Base-by-base conservation (phyloP, 1,140 invertebrate genomes). In the Antheraea pernyi region DNA sequence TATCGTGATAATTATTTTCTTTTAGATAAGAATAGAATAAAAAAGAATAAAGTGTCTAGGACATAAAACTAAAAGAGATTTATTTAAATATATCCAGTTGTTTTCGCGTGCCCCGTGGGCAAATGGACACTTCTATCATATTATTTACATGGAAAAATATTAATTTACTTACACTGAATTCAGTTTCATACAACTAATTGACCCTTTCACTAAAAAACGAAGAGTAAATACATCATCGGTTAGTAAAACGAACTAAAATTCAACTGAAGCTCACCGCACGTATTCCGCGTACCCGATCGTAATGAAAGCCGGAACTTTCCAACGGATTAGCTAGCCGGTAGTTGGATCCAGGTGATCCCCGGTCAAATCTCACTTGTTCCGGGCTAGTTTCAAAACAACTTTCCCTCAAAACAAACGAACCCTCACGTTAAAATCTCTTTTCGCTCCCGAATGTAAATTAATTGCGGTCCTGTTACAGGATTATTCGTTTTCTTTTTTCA, bases 221-320 rank as follows among this genome's bases (percentile, higher is more conserved):
- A 5, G 10, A 13, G 46, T 53, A 53, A 30, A 53, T 53, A 53
- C 13, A 53, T 53, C 46, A 36, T 36, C 7, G 16, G 39, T 7
- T 3, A 42, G 39, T 42, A 9, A 63, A n/a, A 63, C 37, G 64
- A 46, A 46, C 64, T 19, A 65, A 65, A 62, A 68, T 36, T 59
- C 73, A 37, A 68, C 59, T 67, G 60, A 53, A 72, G 67, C 65
- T 68, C 46, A 70, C 72, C 65, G 65, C 65, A 61, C 60, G 69
- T 65, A 19, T 67, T 36, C 53, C 59, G 65, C 65, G 64, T 53
- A 37, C 19, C 64, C 59, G 63, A 48, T 75, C 68, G 71, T 75
- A 75, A 74, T 75, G 71, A 77, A 77, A 77, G 65, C 70, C 61
- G 67, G 69, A 77, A 77, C 73, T 77, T 77, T 74, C 65, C 73